A percentile compares a stretch with the other conserved stretches of the same genome.
phyloP scores from a whole-genome alignment of 2,888 invertebrate genomes.

The Caprella mutica region DNA sequence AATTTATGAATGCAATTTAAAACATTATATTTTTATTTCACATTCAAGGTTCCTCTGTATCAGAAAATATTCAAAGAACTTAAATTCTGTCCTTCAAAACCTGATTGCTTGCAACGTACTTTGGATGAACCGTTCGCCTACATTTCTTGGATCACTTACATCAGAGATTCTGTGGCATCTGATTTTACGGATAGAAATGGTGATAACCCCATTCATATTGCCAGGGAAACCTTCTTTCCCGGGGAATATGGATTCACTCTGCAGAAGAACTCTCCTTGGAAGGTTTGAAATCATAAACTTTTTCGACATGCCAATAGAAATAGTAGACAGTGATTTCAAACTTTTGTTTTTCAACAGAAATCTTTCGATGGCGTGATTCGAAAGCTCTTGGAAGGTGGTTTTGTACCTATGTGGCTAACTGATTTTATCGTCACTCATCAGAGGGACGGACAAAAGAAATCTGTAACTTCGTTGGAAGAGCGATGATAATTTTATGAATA shows the following conservation, averaged over 20 bases:
- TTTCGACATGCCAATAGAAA: neutral
- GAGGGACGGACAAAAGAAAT: neutral
- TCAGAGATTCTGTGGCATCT: conserved; percentile 23
- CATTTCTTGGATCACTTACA: conserved; percentile 28
- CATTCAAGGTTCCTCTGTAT: conserved; percentile 21
- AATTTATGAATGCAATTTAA: too few relatives aligned
- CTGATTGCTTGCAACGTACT: conserved; percentile 17
- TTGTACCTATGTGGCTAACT: conserved; percentile 20
- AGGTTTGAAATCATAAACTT: neutral
- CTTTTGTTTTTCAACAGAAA: neutral
- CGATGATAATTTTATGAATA: neutral
- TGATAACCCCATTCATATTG: conserved; percentile 20
- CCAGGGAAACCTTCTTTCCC: conserved; percentile 20
- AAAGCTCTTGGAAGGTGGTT: conserved; percentile 19
- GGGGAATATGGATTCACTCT: conserved; percentile 18
- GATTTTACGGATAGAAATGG: conserved; percentile 24
- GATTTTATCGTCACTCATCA: conserved; percentile 20
- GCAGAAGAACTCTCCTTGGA: conserved; percentile 19
- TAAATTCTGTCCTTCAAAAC: conserved; percentile 17
- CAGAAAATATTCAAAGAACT: conserved; percentile 21
- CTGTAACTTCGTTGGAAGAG: neutral
- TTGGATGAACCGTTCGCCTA: conserved; percentile 23
- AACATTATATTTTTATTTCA: neutral
- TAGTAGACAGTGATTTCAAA: neutral
- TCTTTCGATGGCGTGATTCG: conserved; percentile 13